These are phyloP conservation scores for Endotricha flammealis DNA, from an alignment of 2,888 invertebrate species.

Conservation along the genomic window DNA sequence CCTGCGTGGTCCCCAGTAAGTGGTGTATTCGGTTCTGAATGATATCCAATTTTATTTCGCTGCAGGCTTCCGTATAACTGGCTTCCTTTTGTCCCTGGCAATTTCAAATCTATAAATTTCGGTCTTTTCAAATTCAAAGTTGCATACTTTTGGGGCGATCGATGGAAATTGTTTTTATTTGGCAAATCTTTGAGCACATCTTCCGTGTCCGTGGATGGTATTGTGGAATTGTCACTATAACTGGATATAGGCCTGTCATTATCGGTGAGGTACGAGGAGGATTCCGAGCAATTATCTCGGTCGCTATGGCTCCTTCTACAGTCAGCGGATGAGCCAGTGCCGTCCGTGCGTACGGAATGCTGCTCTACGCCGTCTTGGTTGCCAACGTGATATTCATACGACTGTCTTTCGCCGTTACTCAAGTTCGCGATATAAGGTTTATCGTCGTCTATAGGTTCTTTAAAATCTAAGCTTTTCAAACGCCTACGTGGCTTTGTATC, in stretches of 20 bases:
- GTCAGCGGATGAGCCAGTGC: slow-evolving; percentile 61
- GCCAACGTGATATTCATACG: slow-evolving; percentile 53
- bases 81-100: slow-evolving; percentile 46
- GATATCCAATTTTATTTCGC: slow-evolving; percentile 65
- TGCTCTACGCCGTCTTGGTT: slow-evolving; percentile 64
- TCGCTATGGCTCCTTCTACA: slow-evolving; percentile 69
- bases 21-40: slow-evolving; percentile 73
- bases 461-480: slow-evolving; percentile 62
- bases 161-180: slow-evolving; percentile 67
- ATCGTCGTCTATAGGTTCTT: slow-evolving; percentile 47
- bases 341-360: slow-evolving; percentile 67
- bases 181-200: slow-evolving; percentile 71
- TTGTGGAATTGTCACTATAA: slow-evolving; percentile 71
- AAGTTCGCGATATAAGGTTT: slow-evolving; percentile 51
- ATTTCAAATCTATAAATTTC: slow-evolving; percentile 67
- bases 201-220: slow-evolving; percentile 71
- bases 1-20: slow-evolving; percentile 49
- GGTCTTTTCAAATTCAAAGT: slow-evolving; percentile 68
- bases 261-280: slow-evolving; percentile 70
- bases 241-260: slow-evolving; percentile 73
- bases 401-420: slow-evolving; percentile 62
- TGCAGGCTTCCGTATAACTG: slow-evolving; percentile 61
- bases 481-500: slow-evolving; percentile 68
- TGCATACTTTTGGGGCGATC: slow-evolving; percentile 71
- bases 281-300: slow-evolving; percentile 74